Conservation (phyloP, 2,113 vertebrate species). For the Laticauda laticaudata region DNA sequence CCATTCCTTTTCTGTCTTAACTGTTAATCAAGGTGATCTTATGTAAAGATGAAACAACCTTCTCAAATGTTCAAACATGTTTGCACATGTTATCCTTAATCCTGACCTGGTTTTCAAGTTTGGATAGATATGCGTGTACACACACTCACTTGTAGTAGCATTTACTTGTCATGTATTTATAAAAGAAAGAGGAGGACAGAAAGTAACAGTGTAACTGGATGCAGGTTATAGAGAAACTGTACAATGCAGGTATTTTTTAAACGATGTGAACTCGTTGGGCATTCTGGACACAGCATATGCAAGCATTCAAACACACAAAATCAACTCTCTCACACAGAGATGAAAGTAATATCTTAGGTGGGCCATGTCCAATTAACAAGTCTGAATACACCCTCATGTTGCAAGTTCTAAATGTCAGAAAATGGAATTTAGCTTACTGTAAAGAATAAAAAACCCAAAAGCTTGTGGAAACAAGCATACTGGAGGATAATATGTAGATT, state of each 20-base stretch:
- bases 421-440: neutral
- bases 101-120: neutral
- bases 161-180: neutral
- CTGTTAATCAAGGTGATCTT: neutral
- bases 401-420: conserved; percentile 21
- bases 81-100: neutral
- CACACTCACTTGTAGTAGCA: neutral
- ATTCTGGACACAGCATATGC: neutral
- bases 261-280: neutral
- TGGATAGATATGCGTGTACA: neutral
- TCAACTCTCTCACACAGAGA: neutral
- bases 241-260: rapidly evolving
- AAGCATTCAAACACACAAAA: neutral
- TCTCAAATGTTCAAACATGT: neutral
- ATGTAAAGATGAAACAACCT: neutral
- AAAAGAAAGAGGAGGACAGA: neutral
- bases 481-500: rapidly evolving
- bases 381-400: neutral
- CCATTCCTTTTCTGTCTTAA: neutral
- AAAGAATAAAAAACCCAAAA: neutral
- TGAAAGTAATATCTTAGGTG: neutral
- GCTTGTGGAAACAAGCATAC: rapidly evolving
- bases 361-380: conserved; percentile 1
- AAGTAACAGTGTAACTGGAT: neutral
- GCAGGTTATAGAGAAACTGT: neutral